Evolutionary conservation across 2,888 invertebrate genomes (phyloP), one percentile per base, ranked within the genome.

Genomic region (Gryllus longicercus): DNA sequence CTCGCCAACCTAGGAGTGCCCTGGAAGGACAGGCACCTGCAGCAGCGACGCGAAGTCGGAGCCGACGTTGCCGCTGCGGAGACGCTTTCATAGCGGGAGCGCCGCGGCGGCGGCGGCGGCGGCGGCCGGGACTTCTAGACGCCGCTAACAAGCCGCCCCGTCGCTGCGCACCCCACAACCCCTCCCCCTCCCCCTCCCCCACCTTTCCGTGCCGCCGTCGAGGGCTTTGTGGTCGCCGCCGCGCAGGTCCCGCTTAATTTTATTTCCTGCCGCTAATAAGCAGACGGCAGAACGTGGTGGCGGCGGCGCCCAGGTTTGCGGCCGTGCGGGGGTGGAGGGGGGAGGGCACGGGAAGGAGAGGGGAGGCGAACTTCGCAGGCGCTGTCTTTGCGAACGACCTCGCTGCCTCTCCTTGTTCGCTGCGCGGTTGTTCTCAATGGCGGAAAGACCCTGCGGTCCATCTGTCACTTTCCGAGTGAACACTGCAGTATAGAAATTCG

Each of bases 341-440:
- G 83, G 82, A 23, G 82, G 16, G 11, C 5, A 3, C 79, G 16
- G 83, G 78, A 85, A 84, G 84, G 85, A 82, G 80, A 82, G 82
- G 63, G 79, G 80, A 77, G 78, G 76, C 74, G 81, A 76, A 5
- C 38, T 38, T 4, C 38, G 38, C 8, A 8, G 38, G 38, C 38
- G 38, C 38, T 38, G 38, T 8, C 38, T 38, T 38, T 38, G 38
- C 8, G 38, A 4, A 38, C 38, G 38, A 38, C 38, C 38, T 38
- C 38, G 0, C 38, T 8, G 38, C 38, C 38, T 38, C 38, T 0
- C 38, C 38, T 38, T 38, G 38, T 38, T 38, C 38, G 38, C 38
- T 8, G 38, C 8, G 8, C 38, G 38, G 38, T 38, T 38, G 38
- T 38, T 5, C 38, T 38, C 38, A 38, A 38, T 38, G 38, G 38